Base-by-base conservation (phyloP, 2,797 vertebrate species). In the Falco naumanni region DNA sequence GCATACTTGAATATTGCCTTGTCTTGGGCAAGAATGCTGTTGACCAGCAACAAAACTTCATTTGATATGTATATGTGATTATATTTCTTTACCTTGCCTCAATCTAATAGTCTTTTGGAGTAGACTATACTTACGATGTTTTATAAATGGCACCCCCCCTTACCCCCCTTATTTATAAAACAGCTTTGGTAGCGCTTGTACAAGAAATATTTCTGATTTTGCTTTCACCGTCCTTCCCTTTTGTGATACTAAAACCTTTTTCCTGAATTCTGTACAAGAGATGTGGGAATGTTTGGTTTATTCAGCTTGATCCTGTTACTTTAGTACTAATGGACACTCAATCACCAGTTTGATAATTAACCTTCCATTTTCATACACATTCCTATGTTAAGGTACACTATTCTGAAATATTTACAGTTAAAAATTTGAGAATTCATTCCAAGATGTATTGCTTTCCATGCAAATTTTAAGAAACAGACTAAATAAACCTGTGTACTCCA, bases 61-160 rank as follows among this genome's bases (percentile, higher is more conserved):
- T 29, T 68, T 93, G 16, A 80, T 84, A 74, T 54, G 78, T 79
- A 74, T 75, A 54, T 93, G 69, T 39, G 91, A 87, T 88, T 96
- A 93, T 86, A 25, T 45, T 94, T 90, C 61, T 76, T 60, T 88
- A 83, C 59, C 65, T 91, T 80, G 47, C 57, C 70, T 89, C 69
- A 76, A 45, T 28, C 29, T 28, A 33, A 17, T 39, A 25, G 25
- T 43, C 29, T 68, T 83, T 65, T 57, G n/a, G 51, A 50, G 26
- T 86, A 95, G 95, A 82, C 37, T 85, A 14, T 91, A 59, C 61
- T 87, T 78, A 50, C 6, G 26, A 72, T 93, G 84, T 72, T 93
- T 85, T 85, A 82, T 85, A 82, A 41, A 39, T 28, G 14, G 25
- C 26, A 79, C 41, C 13, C 41, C 41, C 41, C 41, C 15, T 41